Evolutionary conservation across 2,888 invertebrate species (phyloP), one percentile per base, ranked within the genome.

Genomic region (Lamproptera curius): DNA sequence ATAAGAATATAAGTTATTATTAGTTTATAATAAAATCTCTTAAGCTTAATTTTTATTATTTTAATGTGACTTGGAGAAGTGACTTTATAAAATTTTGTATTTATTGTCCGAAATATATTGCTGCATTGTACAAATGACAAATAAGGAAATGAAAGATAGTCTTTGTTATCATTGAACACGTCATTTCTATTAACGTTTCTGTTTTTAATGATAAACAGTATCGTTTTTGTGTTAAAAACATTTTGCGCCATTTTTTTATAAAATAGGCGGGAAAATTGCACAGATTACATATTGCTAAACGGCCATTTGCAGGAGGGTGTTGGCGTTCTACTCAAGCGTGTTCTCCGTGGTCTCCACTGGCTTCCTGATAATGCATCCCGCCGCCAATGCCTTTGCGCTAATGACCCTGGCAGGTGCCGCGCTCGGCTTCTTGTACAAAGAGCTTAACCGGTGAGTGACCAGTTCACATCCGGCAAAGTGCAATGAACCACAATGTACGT

Each of bases 351-450:
- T 91, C 28, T 92, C 92, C 5, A 93, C 94, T 1, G 90, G 90
- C 13, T 82, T 94, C 60, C 90, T 93, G 9, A 86, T 93, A 52
- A 89, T 94, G 83, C 91, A 94, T 71, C 95, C 95, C 4, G 92
- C 92, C n/a, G 89, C 94, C 33, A 95, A 95, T 76, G 94, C 95
- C 16, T 95, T 95, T 74, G 95, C 92, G 13, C 78, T 95, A 52
- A 95, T 95, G 94, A 88, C 89, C 13, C 83, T 95, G 51, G 90
- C 91, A 34, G 73, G 94, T 16, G 95, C 95, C 35, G 90, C 93
- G 8, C 89, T 93, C 59, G 77, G 88, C 41, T 89, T 94, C 62
- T 78, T 95, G 62, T 89, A 90, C 62, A 77, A 89, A 44, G 93
- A 94, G 77, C 72, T 95, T 26, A 89, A 89, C 67, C 90, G 90